These are phyloP conservation scores for Astyanax mexicanus DNA, from an alignment of 2,797 vertebrate species.

Conservation along the genomic window DNA sequence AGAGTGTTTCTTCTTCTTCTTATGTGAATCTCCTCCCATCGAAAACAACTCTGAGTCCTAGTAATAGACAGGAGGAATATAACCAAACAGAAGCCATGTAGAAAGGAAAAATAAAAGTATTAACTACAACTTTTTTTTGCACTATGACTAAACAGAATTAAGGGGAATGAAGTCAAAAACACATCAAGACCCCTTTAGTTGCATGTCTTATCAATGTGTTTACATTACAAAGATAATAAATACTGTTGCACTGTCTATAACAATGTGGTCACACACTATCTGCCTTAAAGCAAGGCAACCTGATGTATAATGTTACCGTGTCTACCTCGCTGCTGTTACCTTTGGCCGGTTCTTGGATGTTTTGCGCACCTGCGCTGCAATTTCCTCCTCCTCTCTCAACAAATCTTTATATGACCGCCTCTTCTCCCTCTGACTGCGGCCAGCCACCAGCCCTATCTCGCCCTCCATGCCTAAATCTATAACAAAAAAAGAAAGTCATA, in stretches of 20 bases:
- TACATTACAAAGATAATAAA: background rate
- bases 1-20: conserved; percentile 93
- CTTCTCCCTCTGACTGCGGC: conserved; percentile 94
- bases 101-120: background rate
- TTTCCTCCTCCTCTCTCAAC: conserved; percentile 91
- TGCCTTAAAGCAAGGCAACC: conserved; percentile 15
- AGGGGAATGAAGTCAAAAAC: background rate
- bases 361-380: conserved; percentile 91
- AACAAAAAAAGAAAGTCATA: background rate
- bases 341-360: conserved; percentile 86
- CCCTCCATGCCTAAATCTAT: conserved; percentile 81
- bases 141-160: conserved; percentile 17
- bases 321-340: conserved; percentile 66
- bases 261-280: background rate
- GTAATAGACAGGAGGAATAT: conserved; percentile 17
- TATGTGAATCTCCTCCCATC: conserved; percentile 87
- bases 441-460: conserved; percentile 85
- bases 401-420: conserved; percentile 94
- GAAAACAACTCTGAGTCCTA: conserved; percentile 90
- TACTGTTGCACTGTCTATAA: no score
- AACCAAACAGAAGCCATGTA: background rate
- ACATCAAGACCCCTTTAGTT: conserved; percentile 17
- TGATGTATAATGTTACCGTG: conserved; percentile 25
- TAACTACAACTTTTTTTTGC: conserved; percentile 1
- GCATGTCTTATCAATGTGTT: background rate